phyloP scores from a whole-genome alignment of 2,113 vertebrate species.

The Proteles cristata region DNA sequence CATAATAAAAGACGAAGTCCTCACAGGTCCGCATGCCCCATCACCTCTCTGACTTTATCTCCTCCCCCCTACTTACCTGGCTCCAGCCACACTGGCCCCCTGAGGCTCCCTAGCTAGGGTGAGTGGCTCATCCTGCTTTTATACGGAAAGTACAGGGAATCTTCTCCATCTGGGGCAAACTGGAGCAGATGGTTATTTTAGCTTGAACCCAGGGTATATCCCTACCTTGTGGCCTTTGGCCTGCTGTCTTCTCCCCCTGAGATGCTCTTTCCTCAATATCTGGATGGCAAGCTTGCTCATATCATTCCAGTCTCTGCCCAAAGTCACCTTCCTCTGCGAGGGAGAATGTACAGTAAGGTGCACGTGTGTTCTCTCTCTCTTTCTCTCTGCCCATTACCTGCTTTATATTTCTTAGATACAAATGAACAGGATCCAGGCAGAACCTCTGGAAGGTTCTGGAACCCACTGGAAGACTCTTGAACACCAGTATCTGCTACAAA shows the following conservation, averaged over 20 bases:
- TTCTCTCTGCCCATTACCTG: neutral
- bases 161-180: neutral
- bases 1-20: neutral
- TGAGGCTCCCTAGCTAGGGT: neutral
- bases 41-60: neutral
- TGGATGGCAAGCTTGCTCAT: neutral
- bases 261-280: neutral
- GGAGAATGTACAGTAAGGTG: neutral
- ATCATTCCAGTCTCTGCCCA: neutral
- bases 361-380: accelerated
- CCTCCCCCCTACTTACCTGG: neutral
- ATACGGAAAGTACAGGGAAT: neutral
- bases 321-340: neutral
- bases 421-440: neutral
- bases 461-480: neutral
- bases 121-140: neutral
- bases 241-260: neutral
- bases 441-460: neutral
- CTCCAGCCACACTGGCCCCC: neutral
- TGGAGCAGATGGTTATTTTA: neutral
- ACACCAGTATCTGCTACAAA: neutral
- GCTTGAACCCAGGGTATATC: neutral
- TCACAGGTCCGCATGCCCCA: neutral
- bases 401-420: neutral
- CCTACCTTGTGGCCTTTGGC: neutral